These are phyloP conservation scores for Trichosurus vulpecula DNA, from an alignment of 2,797 vertebrate species.

Conservation along the genomic window DNA sequence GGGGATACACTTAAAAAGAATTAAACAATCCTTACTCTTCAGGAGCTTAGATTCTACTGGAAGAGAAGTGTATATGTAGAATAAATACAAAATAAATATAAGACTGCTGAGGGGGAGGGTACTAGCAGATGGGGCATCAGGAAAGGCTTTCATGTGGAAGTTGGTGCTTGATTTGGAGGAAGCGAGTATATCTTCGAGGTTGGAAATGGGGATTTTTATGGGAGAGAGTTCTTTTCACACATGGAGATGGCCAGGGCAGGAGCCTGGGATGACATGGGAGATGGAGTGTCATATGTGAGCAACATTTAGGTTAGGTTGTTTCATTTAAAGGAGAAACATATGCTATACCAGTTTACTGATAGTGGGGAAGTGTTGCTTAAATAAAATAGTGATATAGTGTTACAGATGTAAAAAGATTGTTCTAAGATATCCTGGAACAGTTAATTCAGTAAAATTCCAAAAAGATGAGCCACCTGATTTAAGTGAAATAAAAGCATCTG, in stretches of 20 bases:
- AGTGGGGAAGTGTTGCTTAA: neutral
- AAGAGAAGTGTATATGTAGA: neutral
- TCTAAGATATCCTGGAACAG: neutral
- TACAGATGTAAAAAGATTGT: neutral
- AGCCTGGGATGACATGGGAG: neutral
- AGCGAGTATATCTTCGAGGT: neutral
- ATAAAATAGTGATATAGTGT: neutral
- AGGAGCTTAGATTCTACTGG: neutral
- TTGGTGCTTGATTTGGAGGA: neutral
- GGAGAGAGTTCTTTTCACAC: neutral
- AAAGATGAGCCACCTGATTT: constrained; percentile 15
- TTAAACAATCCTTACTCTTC: neutral
- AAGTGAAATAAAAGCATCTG: constrained; percentile 22
- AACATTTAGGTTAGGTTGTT: constrained; percentile 5
- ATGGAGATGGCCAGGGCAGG: neutral
- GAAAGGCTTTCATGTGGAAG: neutral
- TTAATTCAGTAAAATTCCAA: neutral
- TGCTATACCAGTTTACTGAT: constrained; percentile 27
- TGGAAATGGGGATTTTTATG: neutral
- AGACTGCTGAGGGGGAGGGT: neutral
- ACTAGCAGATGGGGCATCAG: neutral
- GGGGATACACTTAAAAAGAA: neutral
- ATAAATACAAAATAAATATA: neutral
- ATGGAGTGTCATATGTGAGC: neutral
- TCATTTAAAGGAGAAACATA: constrained; percentile 9